A percentile compares a stretch with the other conserved stretches of the same genome.
Evolutionary conservation across 2,888 invertebrate species (phyloP).

Genomic region (Chesias legatella): DNA sequence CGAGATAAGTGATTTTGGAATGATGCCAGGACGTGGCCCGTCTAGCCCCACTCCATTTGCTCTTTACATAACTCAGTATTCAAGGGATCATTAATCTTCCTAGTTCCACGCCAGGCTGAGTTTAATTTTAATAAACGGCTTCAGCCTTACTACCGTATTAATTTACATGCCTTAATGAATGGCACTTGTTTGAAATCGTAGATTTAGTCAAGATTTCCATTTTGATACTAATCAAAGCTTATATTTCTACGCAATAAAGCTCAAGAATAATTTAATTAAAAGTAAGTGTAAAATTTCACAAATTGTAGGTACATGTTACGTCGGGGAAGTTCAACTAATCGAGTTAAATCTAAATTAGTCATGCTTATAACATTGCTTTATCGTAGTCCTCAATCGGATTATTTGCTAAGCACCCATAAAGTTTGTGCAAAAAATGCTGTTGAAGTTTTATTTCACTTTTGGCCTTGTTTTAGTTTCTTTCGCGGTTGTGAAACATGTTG

Average conservation of each 20-base stretch:
- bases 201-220: slow-evolving; percentile 45
- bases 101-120: slow-evolving; percentile 74
- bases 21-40: slow-evolving; percentile 69
- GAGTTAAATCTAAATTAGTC: slow-evolving; percentile 28
- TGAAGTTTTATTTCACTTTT: slow-evolving; percentile 18
- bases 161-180: slow-evolving; percentile 68
- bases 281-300: slow-evolving; percentile 17
- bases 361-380: slow-evolving; percentile 26
- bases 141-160: slow-evolving; percentile 64
- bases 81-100: slow-evolving; percentile 78
- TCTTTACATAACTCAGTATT: slow-evolving; percentile 78
- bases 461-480: neutral
- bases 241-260: slow-evolving; percentile 15
- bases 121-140: slow-evolving; percentile 79
- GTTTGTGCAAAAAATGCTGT: slow-evolving; percentile 12
- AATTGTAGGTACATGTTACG: slow-evolving; percentile 27
- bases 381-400: slow-evolving; percentile 11
- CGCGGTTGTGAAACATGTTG: slow-evolving; percentile 3
- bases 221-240: slow-evolving; percentile 34
- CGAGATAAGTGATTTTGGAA: slow-evolving; percentile 77
- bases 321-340: slow-evolving; percentile 20
- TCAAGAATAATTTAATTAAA: slow-evolving; percentile 23
- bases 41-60: slow-evolving; percentile 71
- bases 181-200: slow-evolving; percentile 47
- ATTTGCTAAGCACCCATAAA: slow-evolving; percentile 21